Evolutionary conservation across 2,113 vertebrate species (phyloP).

Genomic region (Lepus timidus): DNA sequence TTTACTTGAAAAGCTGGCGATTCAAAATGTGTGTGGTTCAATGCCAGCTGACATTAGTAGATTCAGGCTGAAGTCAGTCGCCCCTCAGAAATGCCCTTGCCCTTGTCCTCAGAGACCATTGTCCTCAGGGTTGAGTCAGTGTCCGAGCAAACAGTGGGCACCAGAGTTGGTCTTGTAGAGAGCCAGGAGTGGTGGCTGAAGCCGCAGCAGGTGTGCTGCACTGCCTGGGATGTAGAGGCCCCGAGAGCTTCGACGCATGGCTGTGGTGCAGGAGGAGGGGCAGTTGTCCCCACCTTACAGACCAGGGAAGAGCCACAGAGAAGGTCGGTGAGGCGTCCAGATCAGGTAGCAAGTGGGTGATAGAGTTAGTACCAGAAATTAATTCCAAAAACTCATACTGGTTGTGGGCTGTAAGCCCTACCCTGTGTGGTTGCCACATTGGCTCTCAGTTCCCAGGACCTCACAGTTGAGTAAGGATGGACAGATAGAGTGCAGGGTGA

Average conservation of each 20-base stretch:
- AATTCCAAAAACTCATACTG: not conserved
- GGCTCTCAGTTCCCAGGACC: not conserved
- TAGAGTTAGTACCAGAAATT: not conserved
- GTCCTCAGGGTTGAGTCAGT: not conserved
- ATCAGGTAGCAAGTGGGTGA: not conserved
- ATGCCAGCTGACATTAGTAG: not conserved
- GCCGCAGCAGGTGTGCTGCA: accelerated
- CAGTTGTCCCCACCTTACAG: not conserved
- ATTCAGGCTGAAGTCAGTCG: not conserved
- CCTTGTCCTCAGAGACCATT: too few species aligned
- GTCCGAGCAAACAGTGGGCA: not conserved
- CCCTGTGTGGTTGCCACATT: not conserved
- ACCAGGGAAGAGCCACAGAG: not conserved
- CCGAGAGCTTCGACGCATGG: accelerated
- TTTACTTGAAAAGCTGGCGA: not conserved
- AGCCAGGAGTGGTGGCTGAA: not conserved
- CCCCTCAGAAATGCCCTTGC: not conserved
- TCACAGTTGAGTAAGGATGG: too few species aligned
- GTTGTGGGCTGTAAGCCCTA: not conserved
- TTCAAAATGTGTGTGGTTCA: not conserved
- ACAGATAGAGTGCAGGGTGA: accelerated
- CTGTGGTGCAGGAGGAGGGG: not conserved
- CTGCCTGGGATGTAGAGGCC: not conserved
- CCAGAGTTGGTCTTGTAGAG: not conserved
- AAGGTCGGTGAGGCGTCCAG: not conserved